phyloP scores from a whole-genome alignment of 2,888 invertebrate genomes.

The Phrixothrix hirtus region DNA sequence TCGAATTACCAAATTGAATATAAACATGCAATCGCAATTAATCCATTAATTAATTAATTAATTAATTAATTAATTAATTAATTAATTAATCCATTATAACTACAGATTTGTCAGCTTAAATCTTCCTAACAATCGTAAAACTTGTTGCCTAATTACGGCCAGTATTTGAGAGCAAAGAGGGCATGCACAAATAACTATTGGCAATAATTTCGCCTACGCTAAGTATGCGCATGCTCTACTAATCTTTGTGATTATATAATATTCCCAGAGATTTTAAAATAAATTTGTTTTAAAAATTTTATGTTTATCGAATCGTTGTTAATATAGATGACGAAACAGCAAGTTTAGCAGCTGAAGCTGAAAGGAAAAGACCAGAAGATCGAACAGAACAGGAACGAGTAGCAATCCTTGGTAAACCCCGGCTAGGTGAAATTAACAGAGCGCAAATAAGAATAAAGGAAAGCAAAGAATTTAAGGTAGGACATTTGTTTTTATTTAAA shows the following conservation, averaged over 20 bases:
- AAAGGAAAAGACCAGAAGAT: constrained; percentile 68
- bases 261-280: not conserved
- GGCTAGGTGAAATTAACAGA: constrained; percentile 83
- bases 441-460: constrained; percentile 93
- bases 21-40: no score
- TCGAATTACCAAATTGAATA: no score
- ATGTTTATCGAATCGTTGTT: not conserved
- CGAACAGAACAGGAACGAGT: constrained; percentile 81
- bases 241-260: constrained; percentile 3
- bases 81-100: no score
- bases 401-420: constrained; percentile 88
- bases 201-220: constrained; percentile 3
- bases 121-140: no score
- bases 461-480: constrained; percentile 98
- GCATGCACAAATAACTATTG: not conserved
- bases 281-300: not conserved
- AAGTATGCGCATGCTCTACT: constrained; percentile 18
- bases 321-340: constrained; percentile 61
- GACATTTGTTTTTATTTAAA: constrained; percentile 31
- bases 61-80: no score
- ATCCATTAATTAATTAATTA: no score
- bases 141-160: no score
- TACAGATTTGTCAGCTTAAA: no score
- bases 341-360: constrained; percentile 66
- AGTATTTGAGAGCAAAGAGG: no score